Evolutionary conservation across 1,140 invertebrate species (phyloP), one percentile per base, ranked within the genome.

Genomic region (Yoshiicerus persimilis): DNA sequence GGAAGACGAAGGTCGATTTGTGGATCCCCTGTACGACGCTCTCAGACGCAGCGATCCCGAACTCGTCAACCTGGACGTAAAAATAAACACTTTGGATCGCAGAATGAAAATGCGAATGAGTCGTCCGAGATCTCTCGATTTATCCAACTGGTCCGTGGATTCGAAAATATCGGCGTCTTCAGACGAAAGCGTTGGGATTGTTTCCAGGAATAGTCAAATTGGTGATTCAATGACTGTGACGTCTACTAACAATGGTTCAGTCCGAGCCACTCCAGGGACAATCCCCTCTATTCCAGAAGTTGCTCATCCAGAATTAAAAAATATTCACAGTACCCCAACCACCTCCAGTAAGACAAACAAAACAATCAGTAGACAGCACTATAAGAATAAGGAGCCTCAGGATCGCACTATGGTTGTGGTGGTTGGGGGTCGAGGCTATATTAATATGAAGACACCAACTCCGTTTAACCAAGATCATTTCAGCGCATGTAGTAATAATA

Each of bases 81-180:
- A 96, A 93, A 91, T 93, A 2, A 96, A 95, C 91, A 97, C 96
- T 0, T 92, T 97, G 41, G 96, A 97, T 92, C 93, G 96, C 64
- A 93, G 96, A 91, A 92, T 97, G 25, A 94, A 95, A 86, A 96
- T 97, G 95, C 96, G 96, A 91, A 95, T 96, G 1, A 95, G 95
- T 8, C 93, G 96, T 38, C 96, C 96, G 0, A 93, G 96, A 32
- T 96, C 96, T 8, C 92, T 97, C 39, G 97, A 98, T 91, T 92
- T 97, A 0, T 97, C 96, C 3, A 97, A 96, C 91, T 96, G 96
- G 96, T 97, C 96, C 0, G 96, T 97, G 1, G 96, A 97, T 91
- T 97, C 96, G 0, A 94, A 96, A 88, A 96, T 96, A 4, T 97
- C 96, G 25, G 91, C 96, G 13, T 96, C 96, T 1, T 96, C 96